Percentiles rank a stretch among this genome's conserved stretches.
These are phyloP conservation scores for Castor canadensis DNA, from an alignment of 2,113 vertebrate species.

Conservation along the genomic window DNA sequence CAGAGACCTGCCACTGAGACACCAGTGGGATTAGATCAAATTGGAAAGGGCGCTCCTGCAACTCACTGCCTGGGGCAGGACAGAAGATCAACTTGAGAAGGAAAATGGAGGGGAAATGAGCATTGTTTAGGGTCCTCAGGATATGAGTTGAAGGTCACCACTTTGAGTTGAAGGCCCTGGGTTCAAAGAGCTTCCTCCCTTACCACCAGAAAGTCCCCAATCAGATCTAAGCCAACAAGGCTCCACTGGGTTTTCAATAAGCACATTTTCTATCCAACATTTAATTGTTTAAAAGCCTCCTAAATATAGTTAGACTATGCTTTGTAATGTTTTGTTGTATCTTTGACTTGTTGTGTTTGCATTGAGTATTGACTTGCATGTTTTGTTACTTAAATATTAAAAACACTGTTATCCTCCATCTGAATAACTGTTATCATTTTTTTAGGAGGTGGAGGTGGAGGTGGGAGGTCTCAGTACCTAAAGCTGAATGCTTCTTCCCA, in stretches of 20 bases:
- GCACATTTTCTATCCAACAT: not conserved
- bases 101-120: not conserved
- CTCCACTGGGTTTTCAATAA: not conserved
- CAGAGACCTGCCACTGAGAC: not conserved
- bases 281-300: slow-evolving; percentile 7
- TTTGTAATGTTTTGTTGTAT: slow-evolving; percentile 31
- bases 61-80: not conserved
- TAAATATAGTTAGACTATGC: slow-evolving; percentile 29
- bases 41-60: not conserved
- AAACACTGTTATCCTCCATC: slow-evolving; percentile 34
- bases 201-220: not conserved
- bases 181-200: not conserved
- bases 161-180: not conserved
- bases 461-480: not conserved
- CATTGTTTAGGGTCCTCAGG: not conserved
- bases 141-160: not conserved
- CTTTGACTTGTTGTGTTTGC: slow-evolving; percentile 57
- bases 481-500: not conserved
- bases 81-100: not conserved
- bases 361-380: slow-evolving; percentile 53
- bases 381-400: slow-evolving; percentile 81
- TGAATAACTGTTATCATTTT: slow-evolving; percentile 6
- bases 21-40: not conserved
- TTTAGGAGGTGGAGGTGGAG: not conserved
- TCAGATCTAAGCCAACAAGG: not conserved